Base-by-base conservation (phyloP, 2,113 vertebrate genomes). In the Peucedramus taeniatus region DNA sequence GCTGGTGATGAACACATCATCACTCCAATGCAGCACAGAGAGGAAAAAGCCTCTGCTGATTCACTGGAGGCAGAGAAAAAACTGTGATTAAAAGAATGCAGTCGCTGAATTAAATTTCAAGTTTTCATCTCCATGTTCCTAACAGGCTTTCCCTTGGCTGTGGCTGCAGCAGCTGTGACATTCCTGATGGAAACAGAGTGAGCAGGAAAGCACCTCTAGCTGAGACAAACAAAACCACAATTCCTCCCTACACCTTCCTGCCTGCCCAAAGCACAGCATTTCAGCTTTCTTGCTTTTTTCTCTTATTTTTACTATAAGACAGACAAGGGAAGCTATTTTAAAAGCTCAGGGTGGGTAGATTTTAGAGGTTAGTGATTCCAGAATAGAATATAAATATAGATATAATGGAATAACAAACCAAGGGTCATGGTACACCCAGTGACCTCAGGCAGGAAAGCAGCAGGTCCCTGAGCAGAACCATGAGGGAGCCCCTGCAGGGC, bases 181-280 rank as follows among this genome's bases (percentile, higher is more conserved):
- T 8, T 76, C 40, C 68, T 40, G 71, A 49, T 51, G 45, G 31
- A 30, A 74, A 35, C 1, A 37, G 60, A 27, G 19, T 0, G 1
- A 75, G 45, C 37, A 87, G 53, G 9, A 54, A 33, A 27, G 59
- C 60, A 83, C 17, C 47, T 95, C 53, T 75, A 63, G 39, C 47
- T 49, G 30, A 39, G 59, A 37, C 33, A 69, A 49, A 76, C 0
- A 0, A 22, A 65, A 74, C 27, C 0, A 1, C 44, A n/a, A 1
- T 33, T 47, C 63, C 40, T 80, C 27, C 39, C 28, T 8, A 23
- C 1, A 3, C 40, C 28, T 20, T 16, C 35, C 49, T 71, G 42
- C 28, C 56, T 31, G 39, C 27, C 42, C 39, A 6, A 35, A 82
- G 74, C 47, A 44, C 27, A 71, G 27, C 27, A 33, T 8, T 75